Base-by-base conservation (phyloP, 2,888 invertebrate species). In the Odontomyia ornata region DNA sequence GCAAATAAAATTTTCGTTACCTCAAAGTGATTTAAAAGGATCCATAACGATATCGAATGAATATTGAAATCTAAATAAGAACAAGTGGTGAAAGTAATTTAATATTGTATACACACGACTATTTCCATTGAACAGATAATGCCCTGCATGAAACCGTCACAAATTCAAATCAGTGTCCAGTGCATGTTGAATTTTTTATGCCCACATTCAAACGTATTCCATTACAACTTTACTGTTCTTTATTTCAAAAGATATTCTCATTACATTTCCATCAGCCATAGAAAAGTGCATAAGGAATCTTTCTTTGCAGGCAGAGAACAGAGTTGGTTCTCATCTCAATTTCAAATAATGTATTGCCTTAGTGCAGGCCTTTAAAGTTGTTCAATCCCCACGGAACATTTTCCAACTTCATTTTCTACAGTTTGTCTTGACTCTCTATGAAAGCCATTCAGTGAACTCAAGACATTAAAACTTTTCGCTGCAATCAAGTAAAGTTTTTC, bases 401-500 rank as follows among this genome's bases (percentile, higher is more conserved):
- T 36, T 57, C 18, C 57, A 21, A n/a, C 73, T 46, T 47, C 47
- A 30, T 46, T 69, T 47, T n/a, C 15, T 46, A 43, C 4, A 13
- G 60, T 28, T 56, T 56, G 56, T 72, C 56, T 57, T 56, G n/a
- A 15, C 36, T 46, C 46, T 21, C 36, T 57, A 9, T 21, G 60
- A 60, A 18, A 15, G 23, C 69, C 47, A 69, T 69, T 69, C 69
- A 57, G 73, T 36, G 36, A 46, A 60, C 52, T 73, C 73, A 36
- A 28, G 73, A 73, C 60, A 60, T 73, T 73, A 73, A 73, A 73
- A 73, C 73, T 73, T 73, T 73, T 73, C 73, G 52, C 73, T 73
- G 73, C 73, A 73, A 73, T 73, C 73, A 73, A 73, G 73, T 60
- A 73, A 73, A 73, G 36, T 73, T 73, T 73, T 73, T 73, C 60